phyloP scores from a whole-genome alignment of 2,797 vertebrate species.

The Danio kyathit region DNA sequence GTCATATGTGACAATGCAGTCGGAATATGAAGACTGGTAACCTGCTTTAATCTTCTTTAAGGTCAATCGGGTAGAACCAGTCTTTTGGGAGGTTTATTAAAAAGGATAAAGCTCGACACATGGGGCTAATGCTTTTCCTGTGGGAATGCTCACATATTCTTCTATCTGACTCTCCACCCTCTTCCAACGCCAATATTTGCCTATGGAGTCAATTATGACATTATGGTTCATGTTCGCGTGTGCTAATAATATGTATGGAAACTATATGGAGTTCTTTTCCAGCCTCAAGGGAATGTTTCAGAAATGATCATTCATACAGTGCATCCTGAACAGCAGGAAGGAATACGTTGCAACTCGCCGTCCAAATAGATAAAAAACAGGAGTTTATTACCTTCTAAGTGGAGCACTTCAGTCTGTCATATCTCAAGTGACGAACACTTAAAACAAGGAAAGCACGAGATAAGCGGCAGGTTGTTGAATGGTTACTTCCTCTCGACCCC shows the following conservation, averaged over 20 bases:
- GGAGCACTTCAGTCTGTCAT: conserved; percentile 79
- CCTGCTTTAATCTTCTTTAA: conserved; percentile 39
- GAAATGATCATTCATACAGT: background rate
- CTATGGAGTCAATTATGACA: background rate
- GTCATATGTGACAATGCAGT: background rate
- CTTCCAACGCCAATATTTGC: background rate
- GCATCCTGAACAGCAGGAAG: background rate
- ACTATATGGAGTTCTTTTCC: background rate
- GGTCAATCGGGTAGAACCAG: conserved; percentile 74
- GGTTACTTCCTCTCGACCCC: conserved; percentile 67
- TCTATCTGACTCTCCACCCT: conserved; percentile 4
- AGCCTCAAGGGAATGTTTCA: background rate
- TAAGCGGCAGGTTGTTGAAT: conserved; percentile 75
- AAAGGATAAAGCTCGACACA: conserved; percentile 78
- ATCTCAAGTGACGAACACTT: conserved; percentile 75
- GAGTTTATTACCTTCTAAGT: conserved; percentile 64
- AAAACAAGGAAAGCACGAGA: conserved; percentile 77
- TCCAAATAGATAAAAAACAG: conserved; percentile 21
- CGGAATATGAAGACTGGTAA: conserved; percentile 57
- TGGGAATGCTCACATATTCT: conserved; percentile 63
- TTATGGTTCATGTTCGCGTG: background rate
- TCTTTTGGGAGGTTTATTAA: conserved; percentile 81
- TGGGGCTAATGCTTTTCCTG: conserved; percentile 69
- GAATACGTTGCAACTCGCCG: conserved; percentile 40
- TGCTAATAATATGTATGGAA: background rate